phyloP scores from a whole-genome alignment of 2,888 invertebrate species.

The Podabrus alpinus region DNA sequence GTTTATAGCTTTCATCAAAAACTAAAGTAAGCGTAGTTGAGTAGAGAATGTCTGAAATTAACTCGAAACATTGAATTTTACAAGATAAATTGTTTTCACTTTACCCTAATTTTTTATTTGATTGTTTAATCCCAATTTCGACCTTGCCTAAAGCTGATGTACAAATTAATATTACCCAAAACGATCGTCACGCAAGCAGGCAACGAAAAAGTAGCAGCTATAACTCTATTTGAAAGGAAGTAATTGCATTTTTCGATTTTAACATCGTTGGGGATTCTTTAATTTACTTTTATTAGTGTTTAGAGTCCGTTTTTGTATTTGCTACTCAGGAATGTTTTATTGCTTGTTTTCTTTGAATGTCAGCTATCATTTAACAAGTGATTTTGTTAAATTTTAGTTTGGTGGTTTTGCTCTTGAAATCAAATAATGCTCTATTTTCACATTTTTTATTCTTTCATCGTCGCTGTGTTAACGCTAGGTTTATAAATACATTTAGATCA shows the following conservation, averaged over 20 bases:
- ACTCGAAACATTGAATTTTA: neutral
- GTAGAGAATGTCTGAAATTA: neutral
- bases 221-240: constrained; percentile 40
- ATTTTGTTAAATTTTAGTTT: constrained; percentile 27
- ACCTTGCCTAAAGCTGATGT: constrained; percentile 16
- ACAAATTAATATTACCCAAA: constrained; percentile 37
- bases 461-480: neutral
- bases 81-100: constrained; percentile 26
- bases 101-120: constrained; percentile 30
- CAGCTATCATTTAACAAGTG: constrained; percentile 25
- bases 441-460: neutral
- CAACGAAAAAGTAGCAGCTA: constrained; percentile 43
- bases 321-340: constrained; percentile 31
- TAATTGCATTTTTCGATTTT: constrained; percentile 49
- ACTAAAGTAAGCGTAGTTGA: neutral
- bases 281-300: constrained; percentile 47
- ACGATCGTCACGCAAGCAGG: constrained; percentile 46
- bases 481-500: neutral
- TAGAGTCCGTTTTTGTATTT: constrained; percentile 40
- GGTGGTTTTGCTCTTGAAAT: neutral
- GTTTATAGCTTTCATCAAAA: neutral
- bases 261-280: constrained; percentile 43
- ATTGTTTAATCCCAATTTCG: constrained; percentile 27
- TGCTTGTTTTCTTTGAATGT: constrained; percentile 23
- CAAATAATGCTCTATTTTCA: neutral